Base-by-base conservation (phyloP, 2,113 vertebrate species). In the Cyprinodon tularosa region DNA sequence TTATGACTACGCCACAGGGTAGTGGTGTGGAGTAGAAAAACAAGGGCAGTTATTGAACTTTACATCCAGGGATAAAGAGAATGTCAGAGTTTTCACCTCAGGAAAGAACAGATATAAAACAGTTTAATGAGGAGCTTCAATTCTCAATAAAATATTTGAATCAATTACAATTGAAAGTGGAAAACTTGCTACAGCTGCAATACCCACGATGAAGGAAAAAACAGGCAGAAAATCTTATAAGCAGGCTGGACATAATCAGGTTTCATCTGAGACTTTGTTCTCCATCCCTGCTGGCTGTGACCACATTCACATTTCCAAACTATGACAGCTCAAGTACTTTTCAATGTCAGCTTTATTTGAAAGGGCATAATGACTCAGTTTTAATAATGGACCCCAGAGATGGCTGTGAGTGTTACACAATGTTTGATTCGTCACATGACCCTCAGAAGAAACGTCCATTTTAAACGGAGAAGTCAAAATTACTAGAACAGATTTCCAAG, bases 21-120 rank as follows among this genome's bases (percentile, higher is more conserved):
- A 47, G 45, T 66, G 77, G 68, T 66, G 60, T 14, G 40, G 39
- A n/a, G 75, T 11, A 73, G 29, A 63, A 71, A 12, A 66, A 80
- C 64, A 69, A 66, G 39, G 69, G 39, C 60, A 68, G 59, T 69
- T 78, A 83, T 67, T 77, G 66, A 86, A 66, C 68, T 69, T 38
- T 61, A 66, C 42, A 69, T 36, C 44, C 3, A 47, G 74, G 64
- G 62, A 78, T 47, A 68, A 62, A n/a, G 29, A 66, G 20, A 68
- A 8, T 14, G 47, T 29, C 4, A 68, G 44, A 22, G 71, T 20
- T 40, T 59, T 68, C 53, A n/a, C 53, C 15, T 6, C 61, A 39
- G 59, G 62, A 75, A 78, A 83, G 40, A 11, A 39, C 59, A 36
- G 2, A 4, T 15, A n/a, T n/a, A 57, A 57, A 57, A 57, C 20